Conservation (phyloP, 2,797 vertebrate genomes). For the Simalia tracyae region DNA sequence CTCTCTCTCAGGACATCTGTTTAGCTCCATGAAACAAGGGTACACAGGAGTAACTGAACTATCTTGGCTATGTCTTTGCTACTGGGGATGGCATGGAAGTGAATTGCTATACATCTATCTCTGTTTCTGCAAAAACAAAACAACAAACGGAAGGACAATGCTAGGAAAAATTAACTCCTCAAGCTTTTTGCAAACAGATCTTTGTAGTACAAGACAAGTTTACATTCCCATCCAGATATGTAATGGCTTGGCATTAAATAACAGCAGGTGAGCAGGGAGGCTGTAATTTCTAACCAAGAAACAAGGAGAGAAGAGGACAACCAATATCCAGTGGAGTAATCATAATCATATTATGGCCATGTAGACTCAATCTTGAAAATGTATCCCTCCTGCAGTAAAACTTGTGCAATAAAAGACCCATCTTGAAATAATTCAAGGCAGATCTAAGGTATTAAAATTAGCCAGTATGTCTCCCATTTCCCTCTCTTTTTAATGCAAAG, state of each 20-base stretch:
- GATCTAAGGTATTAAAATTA: not conserved
- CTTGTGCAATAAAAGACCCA: not conserved
- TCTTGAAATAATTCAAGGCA: not conserved
- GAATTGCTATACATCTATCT: not conserved
- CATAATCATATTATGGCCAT: not conserved
- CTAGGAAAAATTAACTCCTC: not conserved
- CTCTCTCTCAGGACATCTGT: not conserved
- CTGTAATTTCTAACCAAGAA: not conserved
- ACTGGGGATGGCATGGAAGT: not conserved
- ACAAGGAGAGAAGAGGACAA: not conserved
- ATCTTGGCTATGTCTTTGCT: not conserved
- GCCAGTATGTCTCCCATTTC: not conserved
- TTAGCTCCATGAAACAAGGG: not conserved
- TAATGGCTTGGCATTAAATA: not conserved
- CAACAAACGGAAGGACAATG: not conserved
- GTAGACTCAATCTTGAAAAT: not conserved
- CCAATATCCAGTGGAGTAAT: not conserved
- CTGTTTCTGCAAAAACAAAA: no score
- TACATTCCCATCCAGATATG: not conserved
- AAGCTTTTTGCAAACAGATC: not conserved
- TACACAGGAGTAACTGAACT: not conserved
- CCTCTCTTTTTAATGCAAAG: slow-evolving; percentile 5
- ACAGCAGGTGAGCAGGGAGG: not conserved
- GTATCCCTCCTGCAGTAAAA: not conserved
- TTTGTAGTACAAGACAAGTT: not conserved